Evolutionary conservation across 2,113 vertebrate species (phyloP), one percentile per base, ranked within the genome.

Genomic region (Osmerus eperlanus): DNA sequence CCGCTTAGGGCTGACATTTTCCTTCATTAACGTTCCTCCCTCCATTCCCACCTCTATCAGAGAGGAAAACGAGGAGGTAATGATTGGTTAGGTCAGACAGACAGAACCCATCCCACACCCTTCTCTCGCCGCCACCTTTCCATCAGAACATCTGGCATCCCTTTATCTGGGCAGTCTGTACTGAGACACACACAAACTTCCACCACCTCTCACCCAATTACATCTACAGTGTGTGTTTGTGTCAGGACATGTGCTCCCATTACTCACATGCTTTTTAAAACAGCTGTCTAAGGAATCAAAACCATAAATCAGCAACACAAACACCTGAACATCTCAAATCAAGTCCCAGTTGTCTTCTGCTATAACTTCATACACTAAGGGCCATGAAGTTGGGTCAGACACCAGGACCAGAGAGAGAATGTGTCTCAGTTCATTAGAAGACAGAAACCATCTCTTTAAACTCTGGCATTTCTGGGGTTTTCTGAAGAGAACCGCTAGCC

Each of bases 61-160:
- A 56, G 71, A 70, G 19, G 60, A 41, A 19, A 25, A 13, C 25
- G 51, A 5, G 0, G 41, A 16, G 52, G 5, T 41, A 76, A 71
- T 61, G 32, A 68, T 54, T 36, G 62, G 78, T 67, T 55, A 70
- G 75, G 72, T 67, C 19, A 21, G 65, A 56, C 47, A 62, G 72
- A 72, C 82, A 81, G 41, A 47, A 47, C 41, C 41, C 41, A 47
- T 47, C 9, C 41, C 9, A 47, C 9, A 47, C 9, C 41, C 41
- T 47, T 47, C 41, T 47, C 7, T 11, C 9, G 7, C 9, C 2
- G 41, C 7, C 41, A 47, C 41, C 41, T 47, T 47, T 67, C 28
- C 71, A 60, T 64, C 70, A 5, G 69, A 70, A 83, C 84, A 84
- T 83, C 73, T 84, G 82, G 47, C 59, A 75, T 59, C 53, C 23